Evolutionary conservation across 2,113 vertebrate species (phyloP).

Genomic region (Campylomormyrus numenius): DNA sequence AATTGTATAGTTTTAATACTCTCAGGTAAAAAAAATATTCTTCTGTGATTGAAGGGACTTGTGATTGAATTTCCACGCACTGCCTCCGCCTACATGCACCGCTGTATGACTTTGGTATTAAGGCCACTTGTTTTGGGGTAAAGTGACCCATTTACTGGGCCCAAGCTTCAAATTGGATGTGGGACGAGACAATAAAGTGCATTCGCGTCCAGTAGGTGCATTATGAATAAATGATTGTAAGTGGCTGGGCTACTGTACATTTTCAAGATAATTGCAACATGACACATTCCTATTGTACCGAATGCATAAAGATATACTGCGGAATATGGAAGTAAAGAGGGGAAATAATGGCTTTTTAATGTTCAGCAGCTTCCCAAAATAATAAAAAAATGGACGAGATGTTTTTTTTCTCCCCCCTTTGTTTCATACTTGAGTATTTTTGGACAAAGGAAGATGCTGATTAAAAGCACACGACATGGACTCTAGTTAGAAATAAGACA

Average conservation of each 20-base stretch:
- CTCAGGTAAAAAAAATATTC: conserved; percentile 64
- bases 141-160: conserved; percentile 71
- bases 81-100: conserved; percentile 72
- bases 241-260: conserved; percentile 60
- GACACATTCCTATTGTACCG: conserved; percentile 39
- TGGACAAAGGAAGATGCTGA: conserved; percentile 15
- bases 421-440: conserved; percentile 18
- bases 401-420: background rate
- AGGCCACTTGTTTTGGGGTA: conserved; percentile 88
- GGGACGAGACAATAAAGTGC: conserved; percentile 84
- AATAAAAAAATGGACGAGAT: conserved; percentile 11
- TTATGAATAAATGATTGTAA: conserved; percentile 88
- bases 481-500: background rate
- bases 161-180: conserved; percentile 83
- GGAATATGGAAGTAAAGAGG: conserved; percentile 48
- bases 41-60: conserved; percentile 89
- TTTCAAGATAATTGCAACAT: conserved; percentile 60
- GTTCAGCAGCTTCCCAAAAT: conserved; percentile 23
- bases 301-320: conserved; percentile 42
- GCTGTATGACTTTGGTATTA: conserved; percentile 83
- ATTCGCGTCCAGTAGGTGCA: conserved; percentile 77
- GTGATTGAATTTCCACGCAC: conserved; percentile 86
- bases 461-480: background rate
- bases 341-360: conserved; percentile 61
- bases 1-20: conserved; percentile 80